These are phyloP conservation scores for Anguilla pacifica DNA, from an alignment of 2,797 vertebrate genomes.

Conservation along the genomic window DNA sequence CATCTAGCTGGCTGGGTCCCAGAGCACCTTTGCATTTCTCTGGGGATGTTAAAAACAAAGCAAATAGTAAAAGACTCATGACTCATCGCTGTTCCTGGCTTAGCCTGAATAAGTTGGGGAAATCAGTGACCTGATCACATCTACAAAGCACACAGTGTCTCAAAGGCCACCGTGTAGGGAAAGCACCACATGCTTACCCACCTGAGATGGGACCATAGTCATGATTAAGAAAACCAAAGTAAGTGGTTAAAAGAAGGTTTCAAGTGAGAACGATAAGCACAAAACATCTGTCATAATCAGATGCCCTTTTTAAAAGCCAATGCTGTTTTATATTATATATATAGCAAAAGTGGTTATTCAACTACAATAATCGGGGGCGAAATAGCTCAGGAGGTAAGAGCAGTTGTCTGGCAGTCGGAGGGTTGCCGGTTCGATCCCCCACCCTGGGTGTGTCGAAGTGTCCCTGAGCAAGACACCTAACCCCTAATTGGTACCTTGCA, in stretches of 20 bases:
- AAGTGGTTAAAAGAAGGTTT: not conserved
- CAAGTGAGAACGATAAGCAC: not conserved
- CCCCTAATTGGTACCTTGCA: no score
- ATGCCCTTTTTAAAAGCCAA: not conserved
- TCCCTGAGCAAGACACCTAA: no score
- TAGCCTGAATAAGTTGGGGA: not conserved
- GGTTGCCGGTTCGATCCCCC: no score
- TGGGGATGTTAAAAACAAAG: slow-evolving; percentile 32
- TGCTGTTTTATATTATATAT: not conserved
- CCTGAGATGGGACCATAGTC: not conserved
- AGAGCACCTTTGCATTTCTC: not conserved
- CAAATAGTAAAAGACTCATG: not conserved
- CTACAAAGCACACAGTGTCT: not conserved
- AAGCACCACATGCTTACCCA: not conserved
- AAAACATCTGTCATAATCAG: not conserved
- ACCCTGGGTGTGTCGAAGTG: no score
- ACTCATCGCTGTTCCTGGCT: not conserved
- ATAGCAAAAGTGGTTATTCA: not conserved
- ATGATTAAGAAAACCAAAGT: not conserved
- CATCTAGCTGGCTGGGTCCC: not conserved
- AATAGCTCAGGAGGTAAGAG: no score
- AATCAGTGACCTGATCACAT: not conserved
- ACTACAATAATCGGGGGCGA: not conserved
- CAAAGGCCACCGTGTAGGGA: not conserved
- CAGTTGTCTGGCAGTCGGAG: no score